Base-by-base conservation (phyloP, 1,140 invertebrate genomes). In the Sycobia sp. region DNA sequence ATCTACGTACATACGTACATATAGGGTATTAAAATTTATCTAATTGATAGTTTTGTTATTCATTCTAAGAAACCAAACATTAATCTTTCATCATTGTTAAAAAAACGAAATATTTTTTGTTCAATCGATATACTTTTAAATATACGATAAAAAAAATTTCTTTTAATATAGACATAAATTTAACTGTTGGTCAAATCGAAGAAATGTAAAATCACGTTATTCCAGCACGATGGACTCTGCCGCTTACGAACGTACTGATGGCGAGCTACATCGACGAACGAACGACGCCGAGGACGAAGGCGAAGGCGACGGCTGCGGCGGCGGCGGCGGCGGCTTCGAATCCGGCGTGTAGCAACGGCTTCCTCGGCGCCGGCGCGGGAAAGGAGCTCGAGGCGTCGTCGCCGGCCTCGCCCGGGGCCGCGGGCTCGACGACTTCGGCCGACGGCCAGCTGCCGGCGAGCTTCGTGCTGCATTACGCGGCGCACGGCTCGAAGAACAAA, bases 401-500 rank as follows among this genome's bases (percentile, higher is more conserved):
- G 27, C 54, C 51, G 4, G 23, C 68, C 13, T 66, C 61, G 16
- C 66, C 75, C 29, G n/a, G n/a, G n/a, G n/a, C n/a, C n/a, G 65
- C 72, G 9, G 66, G 68, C 53, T 68, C 71, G 49, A 51, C 68
- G n/a, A 18, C 10, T 10, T 13, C 8, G 1, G n/a, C n/a, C n/a
- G n/a, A n/a, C n/a, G n/a, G n/a, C 62, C 53, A 11, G 74, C 79
- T n/a, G 25, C 80, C 81, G 9, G 81, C 85, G 43, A 84, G 83
- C 67, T 86, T 89, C 58, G 84, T 84, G 36, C 80, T 89, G 3
- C 85, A 89, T 68, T 89, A 88, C 74, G 87, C 86, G 0, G 82
- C 84, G n/a, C 76, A 81, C 51, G 79, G 78, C 2, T 70, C 82
- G 16, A 85, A 86, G 62, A 87, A 86, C 69, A 84, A 82, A 69